These are phyloP conservation scores for Zygothrica quintamaculata DNA, from an alignment of 2,888 invertebrate species.

Conservation along the genomic window DNA sequence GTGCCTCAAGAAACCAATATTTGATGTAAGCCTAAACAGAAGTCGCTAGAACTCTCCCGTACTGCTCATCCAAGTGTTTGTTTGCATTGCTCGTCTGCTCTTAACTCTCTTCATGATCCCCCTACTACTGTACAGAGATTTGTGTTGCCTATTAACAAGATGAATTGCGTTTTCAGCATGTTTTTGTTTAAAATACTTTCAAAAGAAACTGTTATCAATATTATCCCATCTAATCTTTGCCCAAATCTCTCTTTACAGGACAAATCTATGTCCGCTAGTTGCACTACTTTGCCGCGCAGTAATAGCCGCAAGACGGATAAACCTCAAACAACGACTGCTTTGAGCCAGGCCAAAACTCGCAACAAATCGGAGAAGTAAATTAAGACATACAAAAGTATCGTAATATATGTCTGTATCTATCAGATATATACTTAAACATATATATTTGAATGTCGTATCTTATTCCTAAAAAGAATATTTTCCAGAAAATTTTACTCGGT, in stretches of 20 bases:
- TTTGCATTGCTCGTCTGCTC: constrained; percentile 44
- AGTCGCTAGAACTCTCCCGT: constrained; percentile 29
- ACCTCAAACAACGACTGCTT: constrained; percentile 48
- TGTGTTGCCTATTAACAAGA: constrained; percentile 66
- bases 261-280: constrained; percentile 84
- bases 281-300: constrained; percentile 84
- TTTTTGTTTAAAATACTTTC: background rate
- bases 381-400: constrained; percentile 29
- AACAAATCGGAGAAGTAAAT: constrained; percentile 74
- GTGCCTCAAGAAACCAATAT: constrained; percentile 65
- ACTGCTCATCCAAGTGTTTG: constrained; percentile 58
- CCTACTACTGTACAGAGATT: constrained; percentile 62
- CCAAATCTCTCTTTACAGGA: constrained; percentile 76
- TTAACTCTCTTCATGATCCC: constrained; percentile 46
- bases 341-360: constrained; percentile 67
- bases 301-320: constrained; percentile 82
- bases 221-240: constrained; percentile 3
- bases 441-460: constrained; percentile 8
- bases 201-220: background rate
- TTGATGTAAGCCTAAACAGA: constrained; percentile 68
- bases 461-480: constrained; percentile 42
- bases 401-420: constrained; percentile 2
- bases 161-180: constrained; percentile 61
- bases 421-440: constrained; percentile 6
- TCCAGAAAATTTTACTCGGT: constrained; percentile 46